phyloP scores from a whole-genome alignment of 2,888 invertebrate species.

The Cephus sareptanus region DNA sequence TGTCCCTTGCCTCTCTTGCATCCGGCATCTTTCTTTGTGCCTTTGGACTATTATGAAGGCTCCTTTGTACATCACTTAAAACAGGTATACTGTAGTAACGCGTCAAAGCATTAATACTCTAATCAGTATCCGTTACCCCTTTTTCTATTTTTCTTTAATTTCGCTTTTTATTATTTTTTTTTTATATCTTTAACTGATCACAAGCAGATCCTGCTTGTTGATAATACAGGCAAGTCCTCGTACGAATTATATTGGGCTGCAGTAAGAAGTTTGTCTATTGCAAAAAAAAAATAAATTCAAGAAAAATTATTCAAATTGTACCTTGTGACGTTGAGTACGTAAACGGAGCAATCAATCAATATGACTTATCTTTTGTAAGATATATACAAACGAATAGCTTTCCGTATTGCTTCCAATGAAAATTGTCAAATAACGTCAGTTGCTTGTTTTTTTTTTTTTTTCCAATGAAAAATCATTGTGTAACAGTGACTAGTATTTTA shows the following conservation, averaged over 20 bases:
- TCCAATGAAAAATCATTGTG: neutral
- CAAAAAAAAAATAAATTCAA: neutral
- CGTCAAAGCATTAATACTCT: neutral
- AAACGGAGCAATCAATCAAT: neutral
- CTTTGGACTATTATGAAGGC: slow-evolving; percentile 31
- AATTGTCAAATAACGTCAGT: neutral
- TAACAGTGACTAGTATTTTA: neutral
- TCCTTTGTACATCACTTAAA: slow-evolving; percentile 38
- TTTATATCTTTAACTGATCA: neutral
- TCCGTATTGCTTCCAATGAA: neutral
- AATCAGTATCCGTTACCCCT: neutral
- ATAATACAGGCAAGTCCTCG: neutral
- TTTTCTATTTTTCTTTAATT: neutral
- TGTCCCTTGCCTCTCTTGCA: slow-evolving; percentile 45
- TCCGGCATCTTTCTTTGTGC: slow-evolving; percentile 55
- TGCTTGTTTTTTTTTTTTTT: neutral
- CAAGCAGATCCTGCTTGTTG: neutral
- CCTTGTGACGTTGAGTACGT: neutral
- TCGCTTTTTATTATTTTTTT: neutral
- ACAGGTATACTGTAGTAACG: neutral
- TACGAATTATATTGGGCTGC: neutral
- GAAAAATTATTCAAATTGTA: neutral
- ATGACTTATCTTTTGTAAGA: neutral
- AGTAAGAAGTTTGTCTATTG: neutral
- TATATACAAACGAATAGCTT: neutral